Evolutionary conservation across 2,888 invertebrate genomes (phyloP), one percentile per base, ranked within the genome.

Genomic region (Pardosa pseudoannulata): DNA sequence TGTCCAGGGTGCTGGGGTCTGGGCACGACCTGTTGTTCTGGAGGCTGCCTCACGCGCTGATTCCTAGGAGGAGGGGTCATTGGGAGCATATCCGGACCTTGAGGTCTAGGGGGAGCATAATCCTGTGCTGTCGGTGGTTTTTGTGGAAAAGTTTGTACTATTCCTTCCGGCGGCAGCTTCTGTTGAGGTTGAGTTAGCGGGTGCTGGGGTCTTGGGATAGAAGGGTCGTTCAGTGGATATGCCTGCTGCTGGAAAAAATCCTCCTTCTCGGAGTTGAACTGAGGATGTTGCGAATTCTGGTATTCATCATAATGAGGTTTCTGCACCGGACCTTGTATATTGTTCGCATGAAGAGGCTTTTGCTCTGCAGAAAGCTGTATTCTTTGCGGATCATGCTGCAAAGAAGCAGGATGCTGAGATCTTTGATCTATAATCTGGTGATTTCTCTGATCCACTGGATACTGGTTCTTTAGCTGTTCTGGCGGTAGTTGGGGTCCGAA

Each of bases 1-100:
- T 79, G 73, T 31, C 74, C 73, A 0, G 86, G 86, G 32, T 86
- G 86, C 19, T 86, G 79, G 0, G 79, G 86, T n/a, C 70, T 79
- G 16, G 86, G 86, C 7, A 64, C 70, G 0, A 68, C 62, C 32
- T 86, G 86, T 46, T 79, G 74, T 1, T 79, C 79, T 5, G 74
- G 74, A 0, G 79, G 86, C n/a, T 79, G 62, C 5, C 79, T 79
- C 9, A 79, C 27, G 1, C 79, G 70, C 39, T 74, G 79, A 16
- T 79, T 86, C 36, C 86, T 70, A 0, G 68, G 86, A 2, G 79
- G 85, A n/a, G 70, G 32, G 23, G 36, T 71, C 27, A 71, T 76
- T 5, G 70, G 73, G 0, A 56, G 19, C 1, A 73, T 50, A 16
- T 32, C 31, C 1, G 28, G 46, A 29, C 1, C 19, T 31, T 23